Evolutionary conservation across 2,113 vertebrate genomes (phyloP), one percentile per base, ranked within the genome.

Genomic region (Equus quagga): DNA sequence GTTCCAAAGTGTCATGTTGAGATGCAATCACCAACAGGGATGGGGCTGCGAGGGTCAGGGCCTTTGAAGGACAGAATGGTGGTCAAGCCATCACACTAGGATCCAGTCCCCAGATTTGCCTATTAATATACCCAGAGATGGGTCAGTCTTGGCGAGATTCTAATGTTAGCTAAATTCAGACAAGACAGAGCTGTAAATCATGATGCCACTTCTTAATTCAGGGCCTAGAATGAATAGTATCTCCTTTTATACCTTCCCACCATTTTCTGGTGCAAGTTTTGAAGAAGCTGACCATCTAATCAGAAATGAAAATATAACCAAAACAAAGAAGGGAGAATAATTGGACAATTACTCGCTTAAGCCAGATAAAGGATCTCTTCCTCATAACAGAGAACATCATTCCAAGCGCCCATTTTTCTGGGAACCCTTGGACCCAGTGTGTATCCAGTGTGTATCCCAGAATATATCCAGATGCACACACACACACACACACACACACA

Each of bases 301-400:
- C 18, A 51, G 41, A 94, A 69, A 64, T 80, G 49, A 90, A 92
- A 94, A 94, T 87, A 58, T 49, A 76, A 60, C 64, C 58, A n/a
- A 92, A 89, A 72, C 2, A 12, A 91, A 93, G 60, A 41, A 33
- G 60, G 28, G 80, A 23, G 56, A 41, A 75, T 51, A 95, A 58
- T 31, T 91, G 49, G 46, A 70, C 13, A 44, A 8, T 81, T 89
- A 36, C 6, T 64, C 17, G 2, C 46, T 15, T 41, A 91, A 67
- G 15, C 36, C 70, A 93, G 44, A 19, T 33, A 21, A 19, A 75
- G 12, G 6, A 0, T 75, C 24, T 84, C 70, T 94, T 89, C 46
- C 19, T 93, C 19, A 24, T 91, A 36, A 46, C 4, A 6, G 12
- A 70, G 51, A n/a, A 8, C 2, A 21, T 58, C 18, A 24, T 44